Conservation (phyloP, 2,113 vertebrate species). For the Tenrec ecaudatus region DNA sequence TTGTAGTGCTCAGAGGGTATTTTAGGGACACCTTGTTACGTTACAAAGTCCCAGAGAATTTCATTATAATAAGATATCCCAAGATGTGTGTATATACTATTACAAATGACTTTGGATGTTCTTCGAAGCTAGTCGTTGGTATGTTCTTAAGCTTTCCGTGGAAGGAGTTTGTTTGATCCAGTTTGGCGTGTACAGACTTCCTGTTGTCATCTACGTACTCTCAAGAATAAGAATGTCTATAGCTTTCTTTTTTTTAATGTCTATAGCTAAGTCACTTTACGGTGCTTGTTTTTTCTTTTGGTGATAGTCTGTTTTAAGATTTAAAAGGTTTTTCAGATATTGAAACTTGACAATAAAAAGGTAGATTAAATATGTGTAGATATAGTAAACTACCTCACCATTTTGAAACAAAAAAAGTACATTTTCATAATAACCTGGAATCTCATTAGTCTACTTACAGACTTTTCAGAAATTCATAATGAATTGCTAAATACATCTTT, state of each 20-base stretch:
- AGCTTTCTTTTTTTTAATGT: background rate
- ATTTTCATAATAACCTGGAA: conserved; percentile 27
- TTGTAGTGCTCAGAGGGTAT: conserved; percentile 13
- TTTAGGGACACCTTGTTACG: conserved; percentile 30
- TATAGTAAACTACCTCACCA: background rate
- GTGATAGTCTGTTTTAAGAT: background rate
- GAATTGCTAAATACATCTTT: conserved; percentile 36
- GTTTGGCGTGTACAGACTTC: conserved; percentile 19
- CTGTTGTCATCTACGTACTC: conserved; percentile 8
- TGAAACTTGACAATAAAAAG: background rate
- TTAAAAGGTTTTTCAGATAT: conserved; percentile 34
- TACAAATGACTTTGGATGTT: conserved; percentile 1
- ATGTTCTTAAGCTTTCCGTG: background rate
- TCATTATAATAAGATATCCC: background rate
- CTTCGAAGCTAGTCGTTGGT: conserved; percentile 45
- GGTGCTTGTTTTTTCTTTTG: conserved; percentile 12
- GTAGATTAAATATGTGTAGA: background rate
- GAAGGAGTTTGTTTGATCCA: conserved; percentile 37
- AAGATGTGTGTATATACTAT: background rate
- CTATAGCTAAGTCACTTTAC: background rate
- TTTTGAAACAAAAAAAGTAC: conserved; percentile 11
- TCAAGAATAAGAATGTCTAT: conserved; percentile 1
- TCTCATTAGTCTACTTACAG: background rate
- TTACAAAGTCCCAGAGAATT: conserved; percentile 25
- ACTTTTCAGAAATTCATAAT: conserved; percentile 35